Evolutionary conservation across 2,888 invertebrate species (phyloP), one percentile per base, ranked within the genome.

Genomic region (Ichneumoninae sp.): DNA sequence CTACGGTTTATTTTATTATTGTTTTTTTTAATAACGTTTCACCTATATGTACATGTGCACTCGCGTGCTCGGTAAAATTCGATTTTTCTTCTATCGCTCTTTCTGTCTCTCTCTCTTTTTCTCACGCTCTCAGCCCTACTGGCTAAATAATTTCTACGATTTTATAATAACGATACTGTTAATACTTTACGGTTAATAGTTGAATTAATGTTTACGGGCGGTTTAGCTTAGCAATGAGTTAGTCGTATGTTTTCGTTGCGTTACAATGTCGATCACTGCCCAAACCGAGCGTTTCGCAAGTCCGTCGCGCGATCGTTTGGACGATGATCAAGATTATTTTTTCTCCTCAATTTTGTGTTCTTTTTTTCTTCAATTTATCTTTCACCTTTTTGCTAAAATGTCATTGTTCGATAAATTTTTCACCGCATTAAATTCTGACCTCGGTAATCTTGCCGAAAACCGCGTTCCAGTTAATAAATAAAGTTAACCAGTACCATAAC

Each of bases 381-480:
- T 66, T 33, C 26, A 40, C 74, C 33, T 47, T 62, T 30, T 77
- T 44, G 16, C 44, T 65, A 80, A 71, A 82, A 19, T 47, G 26
- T 57, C 13, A 50, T 62, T n/a, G 74, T 36, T n/a, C 26, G 44
- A 80, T 69, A 82, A n/a, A 54, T 47, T 50, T 16, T 33, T 62
- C 16, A 65, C 60, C 70, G 70, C 22, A 70, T 66, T 57, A 57
- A 75, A 83, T 80, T 79, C 79, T 65, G 52, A 80, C 74, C 47
- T 74, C 69, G 47, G 47, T 44, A 65, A 80, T 80, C 62, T 77
- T 71, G 57, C 65, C 76, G 60, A 74, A 40, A 40, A 84, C 76
- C 84, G 85, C 82, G 80, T 86, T 78, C 80, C 81, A 80, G 68
- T 87, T 87, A 88, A 89, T 89, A 90, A 90, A 89, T 89, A 88